Base-by-base conservation (phyloP, 2,888 invertebrate genomes). In the Erannis defoliaria region DNA sequence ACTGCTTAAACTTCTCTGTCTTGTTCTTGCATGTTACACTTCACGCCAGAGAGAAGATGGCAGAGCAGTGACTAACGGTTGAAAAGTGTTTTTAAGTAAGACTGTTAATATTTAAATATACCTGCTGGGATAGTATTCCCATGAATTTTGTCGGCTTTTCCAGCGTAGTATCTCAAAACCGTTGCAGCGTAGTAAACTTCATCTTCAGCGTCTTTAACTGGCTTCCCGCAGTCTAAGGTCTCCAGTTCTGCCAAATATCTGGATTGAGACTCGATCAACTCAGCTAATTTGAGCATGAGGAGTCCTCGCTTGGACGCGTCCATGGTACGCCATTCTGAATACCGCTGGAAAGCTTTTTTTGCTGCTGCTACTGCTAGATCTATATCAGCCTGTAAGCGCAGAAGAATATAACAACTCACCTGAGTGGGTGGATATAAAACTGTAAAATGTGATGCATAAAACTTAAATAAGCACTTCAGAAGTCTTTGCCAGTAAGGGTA, bases 201-300 rank as follows among this genome's bases (percentile, higher is more conserved):
- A 42, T 94, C 95, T 64, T 93, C 94, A 0, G 97, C 94, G 64
- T 94, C 89, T 29, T 94, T 90, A 73, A 96, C 98, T 0, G 98
- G 98, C 82, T 99, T 99, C 0, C 99, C 99, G 86, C 98, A 98
- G 84, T 99, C 98, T 66, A 98, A 84, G 0, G 99, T 98, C 91
- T 99, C 99, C 70, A 99, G 93, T 76, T 97, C 97, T 2, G 97
- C 97, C 63, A 98, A 81, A 65, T 96, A 95, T 14, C 94, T 89
- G 29, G 94, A 93, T 76, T 98, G 97, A 21, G 96, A 94, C 70
- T 96, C 95, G 60, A 98, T 94, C 0, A 98, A 93, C 66, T 96
- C 96, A 10, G 97, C 97, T 59, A 98, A 89, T 87, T 95, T 90
- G 5, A 87, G 88, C 70, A 99, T 94, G 1, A 98, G 93, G 21